Evolutionary conservation across 2,888 invertebrate genomes (phyloP), one percentile per base, ranked within the genome.

Genomic region (Aelia acuminata): DNA sequence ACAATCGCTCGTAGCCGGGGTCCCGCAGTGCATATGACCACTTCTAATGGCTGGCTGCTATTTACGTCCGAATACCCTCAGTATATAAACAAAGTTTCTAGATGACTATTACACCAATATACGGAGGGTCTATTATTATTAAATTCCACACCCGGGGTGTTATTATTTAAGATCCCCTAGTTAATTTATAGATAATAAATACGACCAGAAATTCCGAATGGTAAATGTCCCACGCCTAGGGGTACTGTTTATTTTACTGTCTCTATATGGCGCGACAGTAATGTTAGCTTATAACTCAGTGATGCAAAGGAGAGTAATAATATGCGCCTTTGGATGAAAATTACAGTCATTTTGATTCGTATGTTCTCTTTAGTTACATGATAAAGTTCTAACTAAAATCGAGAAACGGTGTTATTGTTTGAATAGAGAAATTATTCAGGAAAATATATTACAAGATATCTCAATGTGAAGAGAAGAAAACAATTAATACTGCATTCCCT

Each of bases 21-120:
- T n/a, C n/a, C 85, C 53, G 50, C 49, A n/a, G 85, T 85, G 85
- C 85, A 85, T 85, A 39, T 85, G 85, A 53, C 84, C 50, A 18
- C 26, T 26, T 22, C 49, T 20, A 47, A 35, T 50, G 53, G 50
- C 13, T 50, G 53, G 50, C 13, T 26, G 8, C 50, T n/a, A 50
- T 85, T 85, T 85, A 50, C 85, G 57, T 85, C 85, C 57, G 85
- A 85, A 85, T 85, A 39, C 31, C 50, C 35, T 20, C 50, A 4
- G 39, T 53, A 31, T 57, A 85, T 85, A 85, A 85, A 85, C 57
- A 85, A 35, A 31, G 53, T 35, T 85, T 57, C 50, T 49, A 7
- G 85, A 53, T n/a, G 53, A 39, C 50, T 53, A 53, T 39, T 57
- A 57, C 13, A 20, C 39, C 53, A 39, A 35, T 48, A 53, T 53